A percentile compares a stretch with the other conserved stretches of the same genome.
phyloP scores from a whole-genome alignment of 2,888 invertebrate species.

The Cephus nigrinus region DNA sequence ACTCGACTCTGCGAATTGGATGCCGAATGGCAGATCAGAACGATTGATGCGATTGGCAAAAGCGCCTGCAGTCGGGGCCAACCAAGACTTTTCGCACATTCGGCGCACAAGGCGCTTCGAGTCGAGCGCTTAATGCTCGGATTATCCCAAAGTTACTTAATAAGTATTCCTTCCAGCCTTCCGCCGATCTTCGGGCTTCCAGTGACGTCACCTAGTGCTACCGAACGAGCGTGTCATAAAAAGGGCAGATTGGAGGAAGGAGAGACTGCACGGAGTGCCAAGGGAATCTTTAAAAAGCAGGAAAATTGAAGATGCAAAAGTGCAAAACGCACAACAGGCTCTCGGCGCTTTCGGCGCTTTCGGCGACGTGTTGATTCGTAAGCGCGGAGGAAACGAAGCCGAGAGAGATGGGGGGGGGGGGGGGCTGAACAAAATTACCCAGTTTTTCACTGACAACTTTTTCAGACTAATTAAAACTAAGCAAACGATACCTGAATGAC shows the following conservation, averaged over 20 bases:
- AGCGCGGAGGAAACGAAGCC: neutral
- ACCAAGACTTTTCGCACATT: no score
- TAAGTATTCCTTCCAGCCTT: no score
- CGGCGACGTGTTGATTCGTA: neutral
- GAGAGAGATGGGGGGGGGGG: neutral
- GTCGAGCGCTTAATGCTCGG: neutral
- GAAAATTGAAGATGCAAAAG: neutral
- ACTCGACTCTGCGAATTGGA: no score
- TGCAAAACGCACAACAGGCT: neutral
- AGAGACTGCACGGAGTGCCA: no score
- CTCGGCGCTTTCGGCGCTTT: no score
- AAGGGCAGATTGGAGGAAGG: no score
- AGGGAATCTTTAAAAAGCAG: neutral
- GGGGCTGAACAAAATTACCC: no score
- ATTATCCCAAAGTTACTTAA: neutral
- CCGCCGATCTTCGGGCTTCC: no score
- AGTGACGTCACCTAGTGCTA: no score
- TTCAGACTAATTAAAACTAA: neutral
- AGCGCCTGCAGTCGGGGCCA: no score
- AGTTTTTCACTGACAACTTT: neutral
- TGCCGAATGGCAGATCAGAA: neutral
- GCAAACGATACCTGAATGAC: neutral
- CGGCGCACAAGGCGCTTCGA: neutral
- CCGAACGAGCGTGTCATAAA: no score
- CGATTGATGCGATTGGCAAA: no score